phyloP scores from a whole-genome alignment of 2,113 vertebrate genomes.

The Terrapene triunguis region DNA sequence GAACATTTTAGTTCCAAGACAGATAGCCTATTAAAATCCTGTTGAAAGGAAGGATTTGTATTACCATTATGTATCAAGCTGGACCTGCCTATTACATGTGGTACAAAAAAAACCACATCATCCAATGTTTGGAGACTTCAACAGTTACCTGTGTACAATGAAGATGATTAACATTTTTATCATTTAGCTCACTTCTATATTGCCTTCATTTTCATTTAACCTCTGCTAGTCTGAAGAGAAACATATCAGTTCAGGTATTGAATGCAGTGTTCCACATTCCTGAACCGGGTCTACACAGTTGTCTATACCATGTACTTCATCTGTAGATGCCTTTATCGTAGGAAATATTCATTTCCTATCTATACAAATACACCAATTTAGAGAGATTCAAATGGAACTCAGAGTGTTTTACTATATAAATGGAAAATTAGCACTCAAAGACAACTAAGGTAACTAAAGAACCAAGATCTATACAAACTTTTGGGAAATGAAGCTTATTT shows the following conservation, averaged over 20 bases:
- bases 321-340: not conserved
- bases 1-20: not conserved
- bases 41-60: not conserved
- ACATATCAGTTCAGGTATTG: not conserved
- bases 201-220: not conserved
- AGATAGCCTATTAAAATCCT: not conserved
- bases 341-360: rapidly evolving
- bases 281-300: not conserved
- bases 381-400: not conserved
- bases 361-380: not conserved
- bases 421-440: not conserved
- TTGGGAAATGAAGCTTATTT: not conserved
- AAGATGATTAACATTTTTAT: not conserved
- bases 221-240: not conserved
- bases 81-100: not conserved
- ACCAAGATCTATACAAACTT: not conserved
- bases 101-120: not conserved
- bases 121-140: rapidly evolving
- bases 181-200: not conserved
- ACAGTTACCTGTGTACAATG: not conserved
- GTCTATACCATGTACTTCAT: rapidly evolving
- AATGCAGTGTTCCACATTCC: not conserved
- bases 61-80: not conserved
- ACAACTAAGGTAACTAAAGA: not conserved
- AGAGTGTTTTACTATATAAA: not conserved